Percentiles rank a stretch among this genome's conserved stretches.
phyloP scores from a whole-genome alignment of 2,797 vertebrate genomes.

The Propithecus perrieri region DNA sequence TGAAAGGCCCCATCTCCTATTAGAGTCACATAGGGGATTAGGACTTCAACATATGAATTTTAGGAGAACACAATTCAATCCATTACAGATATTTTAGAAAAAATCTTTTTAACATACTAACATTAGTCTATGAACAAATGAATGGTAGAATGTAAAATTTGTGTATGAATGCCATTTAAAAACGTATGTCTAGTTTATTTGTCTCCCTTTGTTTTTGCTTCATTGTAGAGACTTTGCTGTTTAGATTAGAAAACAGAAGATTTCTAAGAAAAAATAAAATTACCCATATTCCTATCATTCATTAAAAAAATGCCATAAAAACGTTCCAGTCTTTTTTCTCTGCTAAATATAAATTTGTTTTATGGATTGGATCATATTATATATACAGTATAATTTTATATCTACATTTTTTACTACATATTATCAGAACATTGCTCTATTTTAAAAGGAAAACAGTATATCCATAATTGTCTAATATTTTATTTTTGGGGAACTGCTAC shows the following conservation, averaged over 20 bases:
- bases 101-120: neutral
- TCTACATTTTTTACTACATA: neutral
- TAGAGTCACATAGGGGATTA: neutral
- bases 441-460: neutral
- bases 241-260: constrained; percentile 37
- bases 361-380: neutral
- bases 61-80: neutral
- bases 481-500: neutral
- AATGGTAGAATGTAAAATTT: neutral
- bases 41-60: neutral
- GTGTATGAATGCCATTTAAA: neutral
- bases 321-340: neutral
- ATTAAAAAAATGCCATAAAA: neutral
- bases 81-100: neutral
- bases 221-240: neutral
- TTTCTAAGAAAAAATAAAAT: constrained; percentile 24
- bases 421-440: neutral
- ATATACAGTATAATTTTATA: neutral
- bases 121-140: neutral
- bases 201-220: neutral
- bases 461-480: neutral
- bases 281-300: neutral
- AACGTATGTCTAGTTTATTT: neutral
- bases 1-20: neutral
- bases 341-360: neutral